These are phyloP conservation scores for Rynchops niger DNA, from an alignment of 2,113 vertebrate species.

Conservation along the genomic window DNA sequence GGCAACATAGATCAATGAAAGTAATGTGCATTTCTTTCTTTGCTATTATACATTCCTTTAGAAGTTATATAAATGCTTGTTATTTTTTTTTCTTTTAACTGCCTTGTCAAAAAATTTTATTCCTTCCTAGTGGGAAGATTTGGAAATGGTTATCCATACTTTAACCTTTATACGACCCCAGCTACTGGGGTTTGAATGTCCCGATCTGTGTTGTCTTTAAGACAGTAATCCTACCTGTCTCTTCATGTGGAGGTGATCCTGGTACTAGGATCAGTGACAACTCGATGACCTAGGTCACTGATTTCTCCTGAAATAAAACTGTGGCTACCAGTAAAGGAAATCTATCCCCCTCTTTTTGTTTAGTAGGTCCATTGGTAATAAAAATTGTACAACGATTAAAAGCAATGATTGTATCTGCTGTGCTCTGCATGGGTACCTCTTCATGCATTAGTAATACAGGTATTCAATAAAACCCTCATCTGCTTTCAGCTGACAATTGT, in stretches of 20 bases:
- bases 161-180: neutral
- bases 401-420: constrained; percentile 32
- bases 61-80: neutral
- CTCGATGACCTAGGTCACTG: neutral
- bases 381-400: constrained; percentile 50
- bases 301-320: constrained; percentile 1
- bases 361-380: constrained; percentile 15
- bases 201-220: neutral
- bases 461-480: constrained; percentile 59
- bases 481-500: constrained; percentile 60
- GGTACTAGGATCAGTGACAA: neutral
- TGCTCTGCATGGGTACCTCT: constrained; percentile 39
- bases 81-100: neutral
- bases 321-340: neutral
- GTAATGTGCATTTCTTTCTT: neutral
- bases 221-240: constrained; percentile 12
- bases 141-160: neutral
- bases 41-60: neutral
- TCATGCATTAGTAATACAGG: constrained; percentile 66
- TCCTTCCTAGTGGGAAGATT: neutral
- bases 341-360: constrained; percentile 16
- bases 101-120: neutral
- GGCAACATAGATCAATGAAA: neutral
- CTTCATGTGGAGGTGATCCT: neutral
- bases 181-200: neutral